Evolutionary conservation across 2,113 vertebrate genomes (phyloP).

Genomic region (Aptenodytes forsteri): DNA sequence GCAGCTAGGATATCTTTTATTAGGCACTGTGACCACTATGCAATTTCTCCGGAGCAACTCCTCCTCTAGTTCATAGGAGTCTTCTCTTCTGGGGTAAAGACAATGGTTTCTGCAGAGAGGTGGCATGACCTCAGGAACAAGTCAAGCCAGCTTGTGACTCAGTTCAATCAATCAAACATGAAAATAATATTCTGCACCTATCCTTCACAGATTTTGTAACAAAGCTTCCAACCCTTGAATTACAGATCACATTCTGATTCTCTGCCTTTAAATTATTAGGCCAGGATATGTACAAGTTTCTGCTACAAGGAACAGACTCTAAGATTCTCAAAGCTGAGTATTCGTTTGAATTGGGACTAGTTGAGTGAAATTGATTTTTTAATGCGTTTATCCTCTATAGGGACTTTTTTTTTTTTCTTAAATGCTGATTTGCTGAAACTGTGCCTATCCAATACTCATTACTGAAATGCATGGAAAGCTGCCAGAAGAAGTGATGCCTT

Average conservation of each 20-base stretch:
- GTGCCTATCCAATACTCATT: constrained; percentile 59
- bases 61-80: not conserved
- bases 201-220: not conserved
- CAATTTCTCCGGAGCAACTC: not conserved
- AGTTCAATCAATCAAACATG: not conserved
- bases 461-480: constrained; percentile 54
- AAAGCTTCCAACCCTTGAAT: not conserved
- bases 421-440: constrained; percentile 59
- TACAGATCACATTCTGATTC: not conserved
- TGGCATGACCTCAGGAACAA: not conserved
- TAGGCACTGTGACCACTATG: not conserved
- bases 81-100: not conserved
- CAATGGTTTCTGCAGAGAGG: not conserved
- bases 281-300: not conserved
- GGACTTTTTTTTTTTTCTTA: not conserved
- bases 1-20: not conserved
- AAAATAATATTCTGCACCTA: not conserved
- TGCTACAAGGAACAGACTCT: not conserved
- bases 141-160: not conserved
- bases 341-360: constrained; percentile 25
- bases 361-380: constrained; percentile 58
- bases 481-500: constrained; percentile 49
- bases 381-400: constrained; percentile 39
- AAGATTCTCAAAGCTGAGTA: not conserved
- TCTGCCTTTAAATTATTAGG: not conserved